Evolutionary conservation across 2,113 vertebrate genomes (phyloP).

Genomic region (Apodemus sylvaticus): DNA sequence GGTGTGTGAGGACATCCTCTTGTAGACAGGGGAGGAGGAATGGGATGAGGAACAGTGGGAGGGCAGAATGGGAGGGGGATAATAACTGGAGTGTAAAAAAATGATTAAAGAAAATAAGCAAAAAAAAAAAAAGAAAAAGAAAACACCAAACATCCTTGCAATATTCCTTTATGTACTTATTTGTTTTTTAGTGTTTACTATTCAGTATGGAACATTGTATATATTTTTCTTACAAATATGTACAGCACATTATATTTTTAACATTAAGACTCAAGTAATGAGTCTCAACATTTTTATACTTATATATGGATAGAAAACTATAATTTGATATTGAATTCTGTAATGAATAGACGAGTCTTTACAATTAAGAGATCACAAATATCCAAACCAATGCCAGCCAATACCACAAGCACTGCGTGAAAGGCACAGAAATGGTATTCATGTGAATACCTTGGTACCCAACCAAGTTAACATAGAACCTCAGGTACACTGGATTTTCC

Average conservation of each 20-base stretch:
- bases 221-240: background rate
- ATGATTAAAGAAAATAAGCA: no score
- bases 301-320: background rate
- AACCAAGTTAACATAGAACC: background rate
- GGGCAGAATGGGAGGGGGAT: no score
- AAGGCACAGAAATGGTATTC: no score
- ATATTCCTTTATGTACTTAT: background rate
- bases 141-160: background rate
- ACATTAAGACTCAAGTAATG: background rate
- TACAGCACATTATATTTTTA: background rate
- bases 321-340: accelerated
- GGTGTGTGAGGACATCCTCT: no score
- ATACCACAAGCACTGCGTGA: background rate
- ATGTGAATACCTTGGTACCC: no score
- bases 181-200: background rate
- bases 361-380: background rate
- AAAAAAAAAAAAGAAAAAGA: background rate
- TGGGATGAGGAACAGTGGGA: no score
- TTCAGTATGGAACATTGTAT: background rate
- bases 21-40: no score
- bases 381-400: background rate
- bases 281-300: background rate
- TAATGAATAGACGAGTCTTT: accelerated
- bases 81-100: no score
- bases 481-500: accelerated